Base-by-base conservation (phyloP, 1,140 invertebrate species). In the Papilio machaon region DNA sequence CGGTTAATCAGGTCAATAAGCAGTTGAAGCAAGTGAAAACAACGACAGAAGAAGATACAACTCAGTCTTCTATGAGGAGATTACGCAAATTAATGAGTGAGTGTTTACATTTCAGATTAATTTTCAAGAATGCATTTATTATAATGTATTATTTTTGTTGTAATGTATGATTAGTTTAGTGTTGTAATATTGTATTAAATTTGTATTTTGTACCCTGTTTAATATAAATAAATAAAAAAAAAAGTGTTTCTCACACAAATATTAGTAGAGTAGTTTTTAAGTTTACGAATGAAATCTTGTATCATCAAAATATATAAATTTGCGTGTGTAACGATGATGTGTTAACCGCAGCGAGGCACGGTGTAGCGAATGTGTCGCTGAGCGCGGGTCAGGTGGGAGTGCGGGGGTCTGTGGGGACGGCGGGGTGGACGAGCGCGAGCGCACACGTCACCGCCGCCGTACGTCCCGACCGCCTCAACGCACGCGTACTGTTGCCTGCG, bases 301-400 rank as follows among this genome's bases (percentile, higher is more conserved):
- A 30, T 30, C 23, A 30, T 30, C 23, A 30, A 30, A 30, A 30
- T 30, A 43, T 43, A 7, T 43, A 43, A 43, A 43, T 43, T 43
- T 43, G 38, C 38, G 38, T 43, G 38, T 43, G 49, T 52, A 52
- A 52, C 23, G 23, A 1, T 52, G 10, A 13, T 10, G 17, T 70
- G 64, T 35, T 70, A 15, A 70, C 35, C 10, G 52, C 81, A 91
- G 90, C 76, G 17, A 35, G 73, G 2, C 60, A 84, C 23, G 76
- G 52, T 7, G 70, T 92, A 9, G 90, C 92, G 67, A 86, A 79
- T 54, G 70, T 91, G 3, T 88, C 85, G 8, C n/a, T 92, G 17
- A 82, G 84, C 11, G 92, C 88, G 38, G 85, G 84, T 46, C 91
- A 92, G 80, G 81, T 92, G 2, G 82, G 80, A 0, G 38, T 91